Conservation (phyloP, 2,113 vertebrate species). For the Boulengeromyrus knoepffleri region DNA sequence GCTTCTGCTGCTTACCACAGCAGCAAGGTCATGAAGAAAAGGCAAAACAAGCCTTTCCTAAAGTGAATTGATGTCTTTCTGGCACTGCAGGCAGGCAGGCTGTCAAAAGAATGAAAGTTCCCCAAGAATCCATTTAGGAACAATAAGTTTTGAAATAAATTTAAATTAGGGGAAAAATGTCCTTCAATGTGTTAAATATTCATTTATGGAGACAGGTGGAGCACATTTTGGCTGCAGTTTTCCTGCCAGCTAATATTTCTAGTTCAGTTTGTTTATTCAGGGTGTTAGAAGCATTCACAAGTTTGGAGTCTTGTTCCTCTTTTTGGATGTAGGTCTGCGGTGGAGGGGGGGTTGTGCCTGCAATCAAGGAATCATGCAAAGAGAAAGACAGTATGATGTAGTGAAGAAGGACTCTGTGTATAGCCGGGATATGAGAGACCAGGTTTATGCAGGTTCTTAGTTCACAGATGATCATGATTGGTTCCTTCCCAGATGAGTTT, state of each 20-base stretch:
- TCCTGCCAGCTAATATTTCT: not conserved
- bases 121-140: not conserved
- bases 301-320: not conserved
- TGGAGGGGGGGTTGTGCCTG: not conserved
- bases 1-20: not conserved
- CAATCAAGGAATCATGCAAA: not conserved
- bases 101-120: conserved; percentile 12
- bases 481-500: not conserved
- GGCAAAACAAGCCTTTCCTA: conserved; percentile 1
- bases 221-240: not conserved
- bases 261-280: not conserved
- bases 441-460: not conserved
- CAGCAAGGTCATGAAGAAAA: not conserved
- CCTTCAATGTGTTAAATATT: not conserved
- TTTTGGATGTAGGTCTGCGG: not conserved
- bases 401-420: not conserved
- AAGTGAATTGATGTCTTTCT: conserved; percentile 5
- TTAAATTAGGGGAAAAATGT: not conserved
- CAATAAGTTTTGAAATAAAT: not conserved
- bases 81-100: not conserved
- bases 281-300: not conserved
- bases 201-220: not conserved
- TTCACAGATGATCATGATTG: not conserved
- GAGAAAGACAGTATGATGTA: not conserved
- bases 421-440: not conserved